phyloP scores from a whole-genome alignment of 2,888 invertebrate genomes.

The Cryptocephalus moraei region DNA sequence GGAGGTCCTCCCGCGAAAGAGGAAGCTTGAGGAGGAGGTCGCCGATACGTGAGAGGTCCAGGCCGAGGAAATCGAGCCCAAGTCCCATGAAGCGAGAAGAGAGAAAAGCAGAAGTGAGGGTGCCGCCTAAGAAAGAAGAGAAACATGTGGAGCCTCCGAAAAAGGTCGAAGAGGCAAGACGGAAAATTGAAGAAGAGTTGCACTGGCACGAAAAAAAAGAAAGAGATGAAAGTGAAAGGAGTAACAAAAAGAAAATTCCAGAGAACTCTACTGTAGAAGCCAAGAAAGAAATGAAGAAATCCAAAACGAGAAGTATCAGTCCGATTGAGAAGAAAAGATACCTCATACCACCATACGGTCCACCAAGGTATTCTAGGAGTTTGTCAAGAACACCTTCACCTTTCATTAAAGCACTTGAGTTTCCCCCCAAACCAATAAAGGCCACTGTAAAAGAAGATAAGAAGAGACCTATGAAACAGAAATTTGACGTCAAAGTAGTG shows the following conservation, averaged over 20 bases:
- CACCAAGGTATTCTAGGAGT: conserved; percentile 56
- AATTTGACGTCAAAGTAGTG: conserved; percentile 27
- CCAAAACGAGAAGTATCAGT: conserved; percentile 34
- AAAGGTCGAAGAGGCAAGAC: conserved; percentile 22
- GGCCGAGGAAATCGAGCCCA: conserved; percentile 29
- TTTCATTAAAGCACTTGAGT: conserved; percentile 61
- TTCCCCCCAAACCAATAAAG: conserved; percentile 40
- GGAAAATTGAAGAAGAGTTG: conserved; percentile 25
- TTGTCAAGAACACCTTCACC: conserved; percentile 81
- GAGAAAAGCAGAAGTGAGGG: conserved; percentile 20
- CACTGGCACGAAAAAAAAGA: conserved; percentile 20
- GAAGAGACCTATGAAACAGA: conserved; percentile 38
- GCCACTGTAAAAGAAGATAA: conserved; percentile 34
- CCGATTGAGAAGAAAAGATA: conserved; percentile 21
- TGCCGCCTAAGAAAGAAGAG: conserved; percentile 22
- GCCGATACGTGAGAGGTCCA: conserved; percentile 27
- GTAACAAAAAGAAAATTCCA: conserved; percentile 18
- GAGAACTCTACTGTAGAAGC: conserved; percentile 18
- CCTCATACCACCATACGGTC: conserved; percentile 36
- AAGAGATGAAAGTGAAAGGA: conserved; percentile 17
- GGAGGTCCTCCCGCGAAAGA: conserved; percentile 30
- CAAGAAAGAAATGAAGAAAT: conserved; percentile 27
- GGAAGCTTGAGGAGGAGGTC: conserved; percentile 33
- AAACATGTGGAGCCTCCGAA: conserved; percentile 28
- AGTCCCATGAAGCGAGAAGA: conserved; percentile 29